Conservation (phyloP, 1,140 invertebrate species). For the Trichoplusia ni region DNA sequence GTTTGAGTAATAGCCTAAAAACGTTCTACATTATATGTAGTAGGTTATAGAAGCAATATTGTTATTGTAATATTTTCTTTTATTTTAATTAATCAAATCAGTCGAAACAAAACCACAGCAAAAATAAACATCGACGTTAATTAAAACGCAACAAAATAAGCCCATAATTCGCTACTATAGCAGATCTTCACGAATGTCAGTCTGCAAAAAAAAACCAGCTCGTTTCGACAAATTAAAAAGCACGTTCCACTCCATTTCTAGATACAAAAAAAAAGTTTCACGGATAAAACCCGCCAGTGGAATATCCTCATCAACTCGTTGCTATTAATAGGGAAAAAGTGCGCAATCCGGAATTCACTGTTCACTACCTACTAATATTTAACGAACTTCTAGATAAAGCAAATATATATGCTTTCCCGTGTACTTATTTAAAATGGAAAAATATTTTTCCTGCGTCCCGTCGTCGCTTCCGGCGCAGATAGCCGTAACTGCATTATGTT, state of each 20-base stretch:
- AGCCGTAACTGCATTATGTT: slow-evolving; percentile 40
- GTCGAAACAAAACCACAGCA: neutral
- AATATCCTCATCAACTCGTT: slow-evolving; percentile 45
- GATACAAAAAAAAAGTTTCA: slow-evolving; percentile 44
- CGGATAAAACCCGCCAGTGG: slow-evolving; percentile 41
- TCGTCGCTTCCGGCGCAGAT: slow-evolving; percentile 34
- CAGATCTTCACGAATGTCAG: slow-evolving; percentile 17
- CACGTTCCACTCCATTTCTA: slow-evolving; percentile 49
- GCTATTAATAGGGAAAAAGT: slow-evolving; percentile 60
- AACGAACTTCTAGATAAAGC: slow-evolving; percentile 70
- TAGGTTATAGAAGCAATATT: too few relatives aligned
- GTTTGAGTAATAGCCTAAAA: too few relatives aligned
- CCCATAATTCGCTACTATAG: slow-evolving; percentile 14
- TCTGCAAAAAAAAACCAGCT: slow-evolving; percentile 26
- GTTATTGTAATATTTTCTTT: too few relatives aligned
- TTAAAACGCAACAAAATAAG: slow-evolving; percentile 21
- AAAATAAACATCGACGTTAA: slow-evolving; percentile 4
- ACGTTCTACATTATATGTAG: too few relatives aligned
- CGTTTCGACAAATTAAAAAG: slow-evolving; percentile 46
- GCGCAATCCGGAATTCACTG: slow-evolving; percentile 50
- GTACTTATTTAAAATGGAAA: slow-evolving; percentile 75
- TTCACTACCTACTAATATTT: slow-evolving; percentile 66
- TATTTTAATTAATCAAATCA: too few relatives aligned
- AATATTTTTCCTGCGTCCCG: slow-evolving; percentile 66
- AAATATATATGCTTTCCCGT: slow-evolving; percentile 71